phyloP scores from a whole-genome alignment of 2,888 invertebrate species.

The Hybos culiciformis region DNA sequence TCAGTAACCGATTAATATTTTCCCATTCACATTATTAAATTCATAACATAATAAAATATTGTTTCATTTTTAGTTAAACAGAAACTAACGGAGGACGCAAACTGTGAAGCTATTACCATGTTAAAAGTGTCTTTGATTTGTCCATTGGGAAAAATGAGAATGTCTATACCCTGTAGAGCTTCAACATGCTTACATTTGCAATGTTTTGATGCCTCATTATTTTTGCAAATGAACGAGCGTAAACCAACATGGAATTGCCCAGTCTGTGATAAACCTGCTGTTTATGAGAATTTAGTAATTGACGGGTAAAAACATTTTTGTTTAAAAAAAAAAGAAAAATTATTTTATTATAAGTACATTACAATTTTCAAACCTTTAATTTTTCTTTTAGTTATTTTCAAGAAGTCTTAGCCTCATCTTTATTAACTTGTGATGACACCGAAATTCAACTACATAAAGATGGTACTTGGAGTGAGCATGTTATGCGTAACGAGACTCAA shows the following conservation, averaged over 20 bases:
- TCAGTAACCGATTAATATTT: too few species aligned
- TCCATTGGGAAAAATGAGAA: constrained; percentile 84
- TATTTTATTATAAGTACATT: neutral
- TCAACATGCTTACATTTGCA: constrained; percentile 91
- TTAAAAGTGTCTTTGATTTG: constrained; percentile 87
- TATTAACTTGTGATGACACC: constrained; percentile 53
- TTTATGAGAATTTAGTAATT: constrained; percentile 83
- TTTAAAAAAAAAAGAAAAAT: neutral
- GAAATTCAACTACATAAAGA: constrained; percentile 76
- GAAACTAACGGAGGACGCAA: constrained; percentile 80
- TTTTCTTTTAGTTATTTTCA: constrained; percentile 53
- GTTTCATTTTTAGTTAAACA: constrained; percentile 57
- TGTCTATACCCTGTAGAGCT: constrained; percentile 73
- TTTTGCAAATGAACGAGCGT: constrained; percentile 95
- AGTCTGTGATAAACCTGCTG: constrained; percentile 85
- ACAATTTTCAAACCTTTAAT: neutral
- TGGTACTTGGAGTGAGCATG: constrained; percentile 69
- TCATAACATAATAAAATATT: too few species aligned
- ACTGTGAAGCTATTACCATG: constrained; percentile 90
- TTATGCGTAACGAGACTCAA: constrained; percentile 47
- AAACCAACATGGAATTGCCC: constrained; percentile 98
- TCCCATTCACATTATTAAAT: neutral
- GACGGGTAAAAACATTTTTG: constrained; percentile 59
- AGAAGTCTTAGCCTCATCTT: constrained; percentile 61
- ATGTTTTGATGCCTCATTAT: constrained; percentile 93